A percentile compares a stretch with the other conserved stretches of the same genome.
phyloP scores from a whole-genome alignment of 2,888 invertebrate species.

The Lepetodrilus schrolli region DNA sequence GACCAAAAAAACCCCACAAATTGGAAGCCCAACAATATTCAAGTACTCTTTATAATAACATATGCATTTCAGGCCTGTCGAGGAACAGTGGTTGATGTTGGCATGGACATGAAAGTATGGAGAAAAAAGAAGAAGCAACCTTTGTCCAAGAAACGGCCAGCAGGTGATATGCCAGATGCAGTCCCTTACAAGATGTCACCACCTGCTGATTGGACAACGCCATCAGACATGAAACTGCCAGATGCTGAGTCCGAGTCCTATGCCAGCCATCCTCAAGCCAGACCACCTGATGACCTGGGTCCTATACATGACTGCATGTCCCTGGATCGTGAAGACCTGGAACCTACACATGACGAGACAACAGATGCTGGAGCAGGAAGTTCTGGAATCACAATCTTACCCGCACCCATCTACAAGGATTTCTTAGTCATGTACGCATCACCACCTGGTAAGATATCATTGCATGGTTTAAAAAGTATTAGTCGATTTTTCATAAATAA shows the following conservation, averaged over 20 bases:
- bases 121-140: not conserved
- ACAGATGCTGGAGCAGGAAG: not conserved
- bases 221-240: not conserved
- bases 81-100: not conserved
- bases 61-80: slow-evolving; percentile 21
- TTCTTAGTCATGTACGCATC: slow-evolving; percentile 60
- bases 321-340: no score
- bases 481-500: no score
- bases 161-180: not conserved
- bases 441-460: slow-evolving; percentile 53
- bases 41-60: no score
- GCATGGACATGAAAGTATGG: not conserved
- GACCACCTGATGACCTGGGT: not conserved
- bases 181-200: not conserved
- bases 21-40: no score
- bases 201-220: not conserved
- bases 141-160: not conserved
- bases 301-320: no score
- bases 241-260: not conserved
- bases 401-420: slow-evolving; percentile 53
- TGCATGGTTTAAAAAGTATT: no score
- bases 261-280: no score
- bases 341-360: no score
- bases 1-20: no score
- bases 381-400: slow-evolving; percentile 23